Percentiles rank a stretch among this genome's conserved stretches.
These are phyloP conservation scores for Peromyscus californicus DNA, from an alignment of 2,113 vertebrate genomes.

Conservation along the genomic window DNA sequence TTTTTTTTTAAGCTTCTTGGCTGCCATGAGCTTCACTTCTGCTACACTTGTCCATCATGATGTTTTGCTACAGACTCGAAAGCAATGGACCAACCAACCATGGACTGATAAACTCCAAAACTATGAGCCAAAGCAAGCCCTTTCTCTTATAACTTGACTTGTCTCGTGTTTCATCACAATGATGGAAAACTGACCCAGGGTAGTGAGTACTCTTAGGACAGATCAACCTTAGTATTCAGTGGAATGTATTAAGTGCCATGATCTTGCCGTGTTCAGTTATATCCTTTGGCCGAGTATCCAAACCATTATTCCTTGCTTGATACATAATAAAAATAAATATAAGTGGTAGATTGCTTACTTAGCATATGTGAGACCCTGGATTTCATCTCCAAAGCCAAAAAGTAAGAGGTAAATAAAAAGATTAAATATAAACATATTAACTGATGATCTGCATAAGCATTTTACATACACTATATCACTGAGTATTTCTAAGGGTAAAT, in stretches of 20 bases:
- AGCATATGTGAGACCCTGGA: not conserved
- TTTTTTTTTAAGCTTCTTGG: not conserved
- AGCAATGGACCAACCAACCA: not conserved
- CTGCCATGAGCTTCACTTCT: not conserved
- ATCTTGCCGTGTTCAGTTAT: constrained; percentile 23
- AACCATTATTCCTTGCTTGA: constrained; percentile 28
- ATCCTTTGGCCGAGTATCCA: not conserved
- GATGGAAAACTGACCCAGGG: not conserved
- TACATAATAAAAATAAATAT: constrained; percentile 17
- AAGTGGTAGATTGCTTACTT: not conserved
- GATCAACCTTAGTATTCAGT: constrained; percentile 6
- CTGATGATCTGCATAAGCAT: not conserved
- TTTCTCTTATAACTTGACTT: not conserved
- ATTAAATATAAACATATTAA: constrained; percentile 53
- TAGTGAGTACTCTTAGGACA: not conserved
- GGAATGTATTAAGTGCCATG: not conserved
- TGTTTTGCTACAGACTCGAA: not conserved
- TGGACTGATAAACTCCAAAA: not conserved
- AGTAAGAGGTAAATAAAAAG: not conserved
- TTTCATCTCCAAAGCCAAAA: not conserved
- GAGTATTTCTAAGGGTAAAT: constrained; percentile 26
- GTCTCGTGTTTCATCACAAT: not conserved
- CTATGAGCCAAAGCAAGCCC: not conserved
- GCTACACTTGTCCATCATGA: too few relatives aligned
- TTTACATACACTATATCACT: constrained; percentile 8